Base-by-base conservation (phyloP, 2,113 vertebrate genomes). In the Sturnus vulgaris region DNA sequence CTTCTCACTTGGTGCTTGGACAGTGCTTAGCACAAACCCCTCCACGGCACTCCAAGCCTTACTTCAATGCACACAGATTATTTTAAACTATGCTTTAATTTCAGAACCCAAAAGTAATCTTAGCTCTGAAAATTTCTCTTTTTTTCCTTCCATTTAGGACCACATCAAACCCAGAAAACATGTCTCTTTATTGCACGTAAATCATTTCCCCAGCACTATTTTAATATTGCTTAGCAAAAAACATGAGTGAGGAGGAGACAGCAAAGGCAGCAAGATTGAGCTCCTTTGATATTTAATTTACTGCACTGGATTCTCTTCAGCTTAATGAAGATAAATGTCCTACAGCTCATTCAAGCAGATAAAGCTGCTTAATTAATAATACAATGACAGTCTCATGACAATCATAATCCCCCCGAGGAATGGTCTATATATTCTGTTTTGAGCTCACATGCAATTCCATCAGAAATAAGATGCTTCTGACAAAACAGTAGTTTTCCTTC, bases 351-450 rank as follows among this genome's bases (percentile, higher is more conserved):
- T 92, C 89, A 91, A 84, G 91, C 76, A 95, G 91, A 93, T 98
- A 97, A 97, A 97, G 97, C 95, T 98, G 97, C 97, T 97, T 98
- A 98, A 98, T 98, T 98, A 97, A 98, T 95, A 95, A 92, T 92
- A 97, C 98, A 98, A 97, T 92, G 93, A 93, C 88, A 96, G 97
- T 90, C 95, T 96, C 97, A 92, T 97, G 98, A 97, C 98, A 98
- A 98, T 97, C 97, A 90, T 30, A 97, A 97, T 96, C 93, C 97
- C 97, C 95, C 82, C 47, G 78, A 97, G 97, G 94, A 96, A 86
- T 7, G 35, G 79, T 92, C 91, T 84, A 77, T 82, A 93, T 94
- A 91, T 76, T 78, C 78, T 93, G 82, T 71, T 91, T 88, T 71
- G 86, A 93, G 65, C 33, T 88, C 72, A 66, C 71, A 88, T 52